These are phyloP conservation scores for Toxotes lorentzi DNA, from an alignment of 2,797 vertebrate genomes.

Conservation along the genomic window DNA sequence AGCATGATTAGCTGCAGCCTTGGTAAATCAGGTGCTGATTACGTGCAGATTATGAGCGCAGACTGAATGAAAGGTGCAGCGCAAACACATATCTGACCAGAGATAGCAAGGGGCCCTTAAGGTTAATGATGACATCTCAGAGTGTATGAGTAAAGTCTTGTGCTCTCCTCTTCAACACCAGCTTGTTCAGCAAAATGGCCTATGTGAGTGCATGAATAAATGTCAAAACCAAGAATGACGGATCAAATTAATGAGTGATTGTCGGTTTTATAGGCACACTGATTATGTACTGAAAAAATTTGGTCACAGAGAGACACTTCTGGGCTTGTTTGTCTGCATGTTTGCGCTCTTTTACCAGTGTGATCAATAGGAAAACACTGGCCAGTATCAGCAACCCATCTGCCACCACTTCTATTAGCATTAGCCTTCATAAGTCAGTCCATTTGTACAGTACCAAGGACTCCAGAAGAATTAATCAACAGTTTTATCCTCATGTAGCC, in stretches of 20 bases:
- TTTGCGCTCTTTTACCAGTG: conserved; percentile 19
- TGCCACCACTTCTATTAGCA: conserved; percentile 27
- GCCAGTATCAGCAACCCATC: conserved; percentile 33
- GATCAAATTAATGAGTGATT: not conserved
- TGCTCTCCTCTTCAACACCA: not conserved
- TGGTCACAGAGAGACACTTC: conserved; percentile 13
- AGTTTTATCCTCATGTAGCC: conserved; percentile 22
- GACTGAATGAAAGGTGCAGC: conserved; percentile 33
- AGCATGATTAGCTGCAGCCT: conserved; percentile 46
- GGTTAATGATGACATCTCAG: conserved; percentile 31
- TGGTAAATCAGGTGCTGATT: conserved; percentile 46
- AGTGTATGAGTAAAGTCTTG: conserved; percentile 3
- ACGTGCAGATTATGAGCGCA: conserved; percentile 35
- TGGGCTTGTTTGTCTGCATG: conserved; percentile 11
- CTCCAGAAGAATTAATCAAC: conserved; percentile 11
- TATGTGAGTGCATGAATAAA: not conserved
- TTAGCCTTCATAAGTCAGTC: conserved; percentile 19
- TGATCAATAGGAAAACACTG: conserved; percentile 11
- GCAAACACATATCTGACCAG: not conserved
- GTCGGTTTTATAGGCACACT: not conserved
- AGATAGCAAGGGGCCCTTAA: not conserved
- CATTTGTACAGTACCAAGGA: not conserved
- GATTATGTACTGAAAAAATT: conserved; percentile 10
- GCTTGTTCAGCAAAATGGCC: conserved; percentile 1
- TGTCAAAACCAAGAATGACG: not conserved